Evolutionary conservation across 2,888 invertebrate genomes (phyloP), one percentile per base, ranked within the genome.

Genomic region (Trachelus iudaicus): DNA sequence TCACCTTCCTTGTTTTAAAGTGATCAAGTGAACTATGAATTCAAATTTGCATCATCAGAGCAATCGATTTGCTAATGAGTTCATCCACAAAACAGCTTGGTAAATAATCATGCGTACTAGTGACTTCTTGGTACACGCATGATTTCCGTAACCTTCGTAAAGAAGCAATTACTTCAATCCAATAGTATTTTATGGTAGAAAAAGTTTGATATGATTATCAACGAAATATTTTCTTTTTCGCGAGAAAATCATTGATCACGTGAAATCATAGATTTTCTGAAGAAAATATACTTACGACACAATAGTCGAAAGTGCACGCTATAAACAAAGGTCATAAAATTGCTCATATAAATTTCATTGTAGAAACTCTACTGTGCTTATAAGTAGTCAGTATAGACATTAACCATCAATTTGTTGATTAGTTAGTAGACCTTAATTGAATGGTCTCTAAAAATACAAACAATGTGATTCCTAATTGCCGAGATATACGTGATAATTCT

Each of bases 1-100:
- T 90, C 91, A 81, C 92, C 92, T 33, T 83, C 81, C 34, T 85
- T 83, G 77, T 76, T 30, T 76, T 69, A 35, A 73, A 69, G 31
- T 56, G 56, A 56, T 56, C 56, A 15, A 40, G 56, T 23, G 56
- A 56, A 15, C 23, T 56, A 23, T 56, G 23, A 56, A 56, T 23
- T 23, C 23, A 15, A 56, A 23, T 56, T 15, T 23, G 9, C 40
- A 56, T 23, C 23, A 56, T 23, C 6, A 40, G 23, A 23, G 6
- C 6, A 23, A 23, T 56, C 23, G 40, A 56, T 23, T 56, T 56
- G 23, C 40, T 56, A 56, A 6, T 56, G 9, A 56, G 40, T 56
- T 56, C 23, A 23, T 40, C 15, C 15, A 23, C 4, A 40, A 40
- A 23, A 6, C 40, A 40, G 40, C 40, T 40, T 15, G 40, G 40